Conservation (phyloP, 2,888 invertebrate genomes). For the Drosophila yooni region DNA sequence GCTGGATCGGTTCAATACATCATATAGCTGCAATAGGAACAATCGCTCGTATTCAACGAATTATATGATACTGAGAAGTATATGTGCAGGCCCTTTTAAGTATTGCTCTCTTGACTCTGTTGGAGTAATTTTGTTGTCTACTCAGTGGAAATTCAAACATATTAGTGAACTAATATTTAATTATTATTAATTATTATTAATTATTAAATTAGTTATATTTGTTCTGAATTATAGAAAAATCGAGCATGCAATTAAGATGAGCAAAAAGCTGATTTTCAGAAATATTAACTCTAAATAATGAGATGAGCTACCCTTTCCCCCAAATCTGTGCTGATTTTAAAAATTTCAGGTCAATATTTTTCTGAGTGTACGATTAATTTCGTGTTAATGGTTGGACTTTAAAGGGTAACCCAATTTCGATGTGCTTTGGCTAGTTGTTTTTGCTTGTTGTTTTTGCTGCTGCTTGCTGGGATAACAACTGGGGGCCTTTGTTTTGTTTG, state of each 20-base stretch:
- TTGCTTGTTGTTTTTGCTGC: conserved; percentile 58
- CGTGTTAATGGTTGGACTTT: not conserved
- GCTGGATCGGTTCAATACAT: too few relatives aligned
- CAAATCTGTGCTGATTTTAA: not conserved
- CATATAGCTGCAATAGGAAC: not conserved
- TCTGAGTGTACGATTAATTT: not conserved
- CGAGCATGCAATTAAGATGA: not conserved
- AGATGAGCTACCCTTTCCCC: not conserved
- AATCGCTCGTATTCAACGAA: not conserved
- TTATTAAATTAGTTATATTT: not conserved
- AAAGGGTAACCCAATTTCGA: conserved; percentile 1
- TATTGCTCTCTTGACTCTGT: not conserved
- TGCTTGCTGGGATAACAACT: conserved; percentile 61
- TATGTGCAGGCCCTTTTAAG: not conserved
- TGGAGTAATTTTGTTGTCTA: not conserved
- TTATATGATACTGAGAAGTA: not conserved
- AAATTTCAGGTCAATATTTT: not conserved
- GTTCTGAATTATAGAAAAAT: not conserved
- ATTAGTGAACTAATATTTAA: not conserved
- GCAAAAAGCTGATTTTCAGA: not conserved
- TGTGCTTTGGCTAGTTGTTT: not conserved
- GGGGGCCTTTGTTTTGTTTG: conserved; percentile 64
- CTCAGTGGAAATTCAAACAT: not conserved
- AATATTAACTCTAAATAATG: not conserved
- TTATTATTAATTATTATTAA: too few relatives aligned